Percentiles rank a stretch among this genome's conserved stretches.
Conservation (phyloP, 2,113 vertebrate genomes). For the Misgurnus anguillicaudatus region DNA sequence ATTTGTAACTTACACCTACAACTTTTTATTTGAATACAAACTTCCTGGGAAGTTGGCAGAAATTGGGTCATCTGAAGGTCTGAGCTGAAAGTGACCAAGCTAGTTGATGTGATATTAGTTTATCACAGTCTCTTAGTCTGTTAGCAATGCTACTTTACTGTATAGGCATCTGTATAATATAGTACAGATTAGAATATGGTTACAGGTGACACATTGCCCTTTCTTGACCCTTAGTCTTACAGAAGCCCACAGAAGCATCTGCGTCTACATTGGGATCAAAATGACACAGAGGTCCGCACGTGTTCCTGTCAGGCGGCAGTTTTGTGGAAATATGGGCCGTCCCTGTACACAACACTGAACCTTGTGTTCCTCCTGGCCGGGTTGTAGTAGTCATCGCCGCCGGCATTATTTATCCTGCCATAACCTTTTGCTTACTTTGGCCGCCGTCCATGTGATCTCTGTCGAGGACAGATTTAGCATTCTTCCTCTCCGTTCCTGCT, state of each 20-base stretch:
- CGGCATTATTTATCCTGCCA: constrained; percentile 28
- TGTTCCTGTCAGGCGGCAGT: constrained; percentile 9
- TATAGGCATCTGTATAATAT: too few relatives aligned
- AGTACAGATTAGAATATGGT: too few relatives aligned
- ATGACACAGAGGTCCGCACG: neutral
- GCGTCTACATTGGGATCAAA: neutral
- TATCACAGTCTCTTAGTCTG: neutral
- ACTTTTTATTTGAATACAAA: constrained; percentile 14
- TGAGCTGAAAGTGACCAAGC: constrained; percentile 18
- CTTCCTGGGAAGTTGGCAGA: constrained; percentile 7
- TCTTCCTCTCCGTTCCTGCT: neutral
- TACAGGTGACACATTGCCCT: neutral
- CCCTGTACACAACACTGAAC: constrained; percentile 8
- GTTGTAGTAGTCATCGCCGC: constrained; percentile 7
- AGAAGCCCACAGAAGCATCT: neutral
- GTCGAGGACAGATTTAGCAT: constrained; percentile 44
- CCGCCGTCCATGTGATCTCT: constrained; percentile 32
- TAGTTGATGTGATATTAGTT: neutral
- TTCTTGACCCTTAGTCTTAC: neutral
- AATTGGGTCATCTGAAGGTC: constrained; percentile 31
- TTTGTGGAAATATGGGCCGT: constrained; percentile 8
- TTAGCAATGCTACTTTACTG: neutral
- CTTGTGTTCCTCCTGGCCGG: constrained; percentile 20
- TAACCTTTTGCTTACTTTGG: constrained; percentile 39
- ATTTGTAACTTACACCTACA: constrained; percentile 45